Conservation (phyloP, 1,140 invertebrate genomes). For the Drosophila willistoni region DNA sequence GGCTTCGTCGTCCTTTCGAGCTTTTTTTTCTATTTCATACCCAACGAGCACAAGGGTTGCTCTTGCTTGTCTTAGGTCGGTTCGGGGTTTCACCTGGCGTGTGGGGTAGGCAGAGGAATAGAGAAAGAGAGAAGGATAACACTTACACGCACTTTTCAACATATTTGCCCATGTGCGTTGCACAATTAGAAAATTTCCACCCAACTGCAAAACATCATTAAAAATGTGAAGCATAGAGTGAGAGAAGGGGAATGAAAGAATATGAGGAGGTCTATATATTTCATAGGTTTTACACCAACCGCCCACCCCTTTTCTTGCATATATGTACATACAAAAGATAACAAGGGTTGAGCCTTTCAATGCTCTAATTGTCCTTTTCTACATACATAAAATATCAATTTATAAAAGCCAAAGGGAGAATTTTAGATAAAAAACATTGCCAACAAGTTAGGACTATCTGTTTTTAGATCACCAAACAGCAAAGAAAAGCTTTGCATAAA, state of each 20-base stretch:
- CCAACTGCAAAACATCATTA: slow-evolving; percentile 40
- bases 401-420: background rate
- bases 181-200: slow-evolving; percentile 57
- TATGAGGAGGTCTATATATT: background rate
- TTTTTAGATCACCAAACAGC: background rate
- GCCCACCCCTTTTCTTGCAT: background rate
- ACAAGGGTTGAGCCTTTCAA: slow-evolving; percentile 6
- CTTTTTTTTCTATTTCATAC: slow-evolving; percentile 13
- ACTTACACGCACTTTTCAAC: slow-evolving; percentile 55
- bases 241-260: slow-evolving; percentile 7
- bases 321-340: background rate
- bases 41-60: background rate
- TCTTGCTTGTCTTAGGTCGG: slow-evolving; percentile 44
- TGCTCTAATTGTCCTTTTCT: slow-evolving; percentile 7
- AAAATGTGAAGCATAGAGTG: slow-evolving; percentile 37
- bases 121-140: background rate
- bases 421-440: background rate
- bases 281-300: background rate
- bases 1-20: background rate
- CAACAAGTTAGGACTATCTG: slow-evolving; percentile 6
- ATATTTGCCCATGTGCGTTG: slow-evolving; percentile 58
- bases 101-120: background rate
- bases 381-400: slow-evolving; percentile 12
- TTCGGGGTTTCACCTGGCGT: background rate
- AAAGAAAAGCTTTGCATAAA: background rate